phyloP scores from a whole-genome alignment of 2,888 invertebrate genomes.

The Polydrusus tereticollis region DNA sequence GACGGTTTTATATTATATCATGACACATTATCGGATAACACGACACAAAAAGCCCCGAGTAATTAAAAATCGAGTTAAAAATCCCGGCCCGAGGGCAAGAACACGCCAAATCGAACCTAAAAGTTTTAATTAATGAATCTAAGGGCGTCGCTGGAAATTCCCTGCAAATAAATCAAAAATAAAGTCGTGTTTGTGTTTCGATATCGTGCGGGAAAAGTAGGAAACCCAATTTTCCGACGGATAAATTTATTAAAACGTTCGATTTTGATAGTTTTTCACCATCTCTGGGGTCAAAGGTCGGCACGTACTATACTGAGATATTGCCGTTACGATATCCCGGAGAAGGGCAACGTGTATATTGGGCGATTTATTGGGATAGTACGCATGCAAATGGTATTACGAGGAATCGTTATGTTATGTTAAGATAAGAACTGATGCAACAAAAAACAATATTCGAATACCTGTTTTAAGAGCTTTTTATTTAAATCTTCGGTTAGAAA shows the following conservation, averaged over 20 bases:
- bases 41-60: constrained; percentile 17
- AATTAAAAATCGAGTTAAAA: constrained; percentile 40
- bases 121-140: constrained; percentile 38
- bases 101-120: constrained; percentile 22
- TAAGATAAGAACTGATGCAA: too few relatives aligned
- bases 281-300: constrained; percentile 27
- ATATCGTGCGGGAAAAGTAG: constrained; percentile 16
- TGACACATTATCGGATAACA: constrained; percentile 27
- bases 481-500: too few relatives aligned
- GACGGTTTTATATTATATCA: constrained; percentile 18
- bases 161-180: constrained; percentile 39
- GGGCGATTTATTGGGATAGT: neutral
- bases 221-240: constrained; percentile 25
- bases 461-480: too few relatives aligned
- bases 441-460: too few relatives aligned
- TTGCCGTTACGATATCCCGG: neutral
- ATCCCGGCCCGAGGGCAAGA: constrained; percentile 14
- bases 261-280: constrained; percentile 20
- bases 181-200: constrained; percentile 34
- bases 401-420: too few relatives aligned
- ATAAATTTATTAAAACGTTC: constrained; percentile 27
- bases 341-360: neutral
- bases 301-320: constrained; percentile 12
- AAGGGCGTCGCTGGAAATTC: constrained; percentile 25
- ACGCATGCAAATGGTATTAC: too few relatives aligned